These are phyloP conservation scores for Doryteuthis pealeii DNA, from an alignment of 1,140 invertebrate genomes.

Conservation along the genomic window DNA sequence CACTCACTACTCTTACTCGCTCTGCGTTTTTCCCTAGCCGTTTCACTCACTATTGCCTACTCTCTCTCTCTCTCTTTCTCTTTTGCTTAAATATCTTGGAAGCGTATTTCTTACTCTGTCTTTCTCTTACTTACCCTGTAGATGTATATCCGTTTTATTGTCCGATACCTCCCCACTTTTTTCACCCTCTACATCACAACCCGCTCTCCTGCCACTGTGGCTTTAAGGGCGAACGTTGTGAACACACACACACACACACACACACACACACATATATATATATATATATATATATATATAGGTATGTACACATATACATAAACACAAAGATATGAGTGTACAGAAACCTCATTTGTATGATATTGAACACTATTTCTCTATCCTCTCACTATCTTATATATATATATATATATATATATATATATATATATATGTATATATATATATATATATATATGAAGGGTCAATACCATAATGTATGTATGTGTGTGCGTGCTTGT, in stretches of 20 bases:
- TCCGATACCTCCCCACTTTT: too few relatives aligned
- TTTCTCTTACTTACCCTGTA: neutral
- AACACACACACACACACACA: neutral
- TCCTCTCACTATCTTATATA: too few relatives aligned
- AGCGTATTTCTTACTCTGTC: neutral
- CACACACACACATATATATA: neutral
- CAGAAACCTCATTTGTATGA: neutral
- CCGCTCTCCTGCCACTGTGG: too few relatives aligned
- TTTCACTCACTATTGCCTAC: neutral
- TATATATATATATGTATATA: too few relatives aligned
- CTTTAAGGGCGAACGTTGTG: neutral
- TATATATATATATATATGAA: too few relatives aligned
- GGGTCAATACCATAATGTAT: too few relatives aligned
- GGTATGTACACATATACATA: neutral
- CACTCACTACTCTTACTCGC: neutral
- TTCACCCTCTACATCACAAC: neutral
- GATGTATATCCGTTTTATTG: too few relatives aligned
- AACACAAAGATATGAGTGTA: neutral
- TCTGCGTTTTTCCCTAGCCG: neutral
- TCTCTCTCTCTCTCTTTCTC: neutral
- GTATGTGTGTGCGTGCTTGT: too few relatives aligned
- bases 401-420: too few relatives aligned
- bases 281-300: neutral
- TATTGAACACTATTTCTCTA: too few relatives aligned
- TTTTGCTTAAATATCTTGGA: too few relatives aligned